phyloP scores from a whole-genome alignment of 2,797 vertebrate genomes.

The Rhincodon typus region DNA sequence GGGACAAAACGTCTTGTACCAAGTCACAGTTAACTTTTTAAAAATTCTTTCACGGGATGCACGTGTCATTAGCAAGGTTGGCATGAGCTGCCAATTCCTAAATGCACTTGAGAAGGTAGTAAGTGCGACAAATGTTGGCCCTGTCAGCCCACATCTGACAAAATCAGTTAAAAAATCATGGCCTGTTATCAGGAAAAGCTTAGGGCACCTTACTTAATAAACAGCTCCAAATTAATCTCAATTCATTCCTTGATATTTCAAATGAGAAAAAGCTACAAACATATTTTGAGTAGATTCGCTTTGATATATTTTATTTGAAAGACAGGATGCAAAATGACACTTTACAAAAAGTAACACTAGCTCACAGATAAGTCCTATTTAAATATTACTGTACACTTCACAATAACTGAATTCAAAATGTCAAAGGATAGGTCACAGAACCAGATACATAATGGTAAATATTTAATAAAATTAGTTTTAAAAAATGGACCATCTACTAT shows the following conservation, averaged over 20 bases:
- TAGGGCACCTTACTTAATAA: background rate
- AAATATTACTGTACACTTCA: conserved; percentile 50
- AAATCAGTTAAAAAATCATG: background rate
- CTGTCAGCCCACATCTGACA: no score
- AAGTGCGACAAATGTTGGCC: no score
- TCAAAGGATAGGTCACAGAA: conserved; percentile 39
- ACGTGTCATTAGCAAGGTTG: no score
- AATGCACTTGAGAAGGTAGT: no score
- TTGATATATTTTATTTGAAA: conserved; percentile 36
- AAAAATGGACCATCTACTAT: conserved; percentile 11
- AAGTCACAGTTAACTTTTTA: background rate
- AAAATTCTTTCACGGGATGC: background rate
- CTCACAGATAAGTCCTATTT: conserved; percentile 51
- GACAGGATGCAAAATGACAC: conserved; percentile 51
- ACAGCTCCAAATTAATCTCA: background rate
- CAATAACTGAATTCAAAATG: conserved; percentile 39
- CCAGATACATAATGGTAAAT: conserved; percentile 42
- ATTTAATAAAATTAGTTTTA: conserved; percentile 39
- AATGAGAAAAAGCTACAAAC: background rate
- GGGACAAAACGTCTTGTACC: background rate
- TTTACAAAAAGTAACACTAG: conserved; percentile 54
- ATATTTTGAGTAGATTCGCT: background rate
- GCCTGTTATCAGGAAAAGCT: background rate
- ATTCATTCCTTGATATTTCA: background rate
- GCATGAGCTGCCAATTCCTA: background rate